Conservation (phyloP, 2,888 invertebrate species). For the Alcis repandata region DNA sequence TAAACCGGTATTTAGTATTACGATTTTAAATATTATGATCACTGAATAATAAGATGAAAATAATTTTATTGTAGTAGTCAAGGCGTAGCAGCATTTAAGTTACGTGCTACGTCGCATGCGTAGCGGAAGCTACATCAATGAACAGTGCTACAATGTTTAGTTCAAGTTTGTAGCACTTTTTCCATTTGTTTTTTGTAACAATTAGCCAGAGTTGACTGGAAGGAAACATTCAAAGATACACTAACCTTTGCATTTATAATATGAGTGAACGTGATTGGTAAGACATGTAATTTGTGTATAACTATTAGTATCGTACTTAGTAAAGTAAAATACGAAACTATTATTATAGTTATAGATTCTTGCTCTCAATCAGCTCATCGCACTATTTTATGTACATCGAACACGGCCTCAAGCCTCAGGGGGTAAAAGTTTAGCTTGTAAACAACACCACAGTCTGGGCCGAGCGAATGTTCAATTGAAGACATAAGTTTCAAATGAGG, state of each 20-base stretch:
- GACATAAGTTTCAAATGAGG: conserved; percentile 64
- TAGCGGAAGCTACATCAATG: conserved; percentile 6
- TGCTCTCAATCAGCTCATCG: conserved; percentile 6
- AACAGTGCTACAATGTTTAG: conserved; percentile 5
- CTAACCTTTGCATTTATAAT: background rate
- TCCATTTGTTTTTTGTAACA: background rate
- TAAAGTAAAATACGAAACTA: background rate
- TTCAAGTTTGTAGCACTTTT: conserved; percentile 4
- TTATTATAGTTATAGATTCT: conserved; percentile 1
- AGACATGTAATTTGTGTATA: background rate
- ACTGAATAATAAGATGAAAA: background rate
- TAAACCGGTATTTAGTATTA: too few species aligned
- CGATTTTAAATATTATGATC: background rate
- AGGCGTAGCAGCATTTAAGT: conserved; percentile 5
- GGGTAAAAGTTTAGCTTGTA: conserved; percentile 55
- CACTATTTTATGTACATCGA: conserved; percentile 37
- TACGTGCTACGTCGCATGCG: background rate
- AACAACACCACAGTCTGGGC: conserved; percentile 53
- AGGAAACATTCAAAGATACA: too few species aligned
- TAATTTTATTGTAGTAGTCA: background rate
- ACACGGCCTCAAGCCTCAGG: conserved; percentile 47
- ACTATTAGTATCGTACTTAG: background rate
- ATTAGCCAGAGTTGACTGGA: too few species aligned
- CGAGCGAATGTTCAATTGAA: conserved; percentile 56
- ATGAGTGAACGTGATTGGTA: background rate